Base-by-base conservation (phyloP, 2,888 invertebrate genomes). In the Anagyrus pseudococci region DNA sequence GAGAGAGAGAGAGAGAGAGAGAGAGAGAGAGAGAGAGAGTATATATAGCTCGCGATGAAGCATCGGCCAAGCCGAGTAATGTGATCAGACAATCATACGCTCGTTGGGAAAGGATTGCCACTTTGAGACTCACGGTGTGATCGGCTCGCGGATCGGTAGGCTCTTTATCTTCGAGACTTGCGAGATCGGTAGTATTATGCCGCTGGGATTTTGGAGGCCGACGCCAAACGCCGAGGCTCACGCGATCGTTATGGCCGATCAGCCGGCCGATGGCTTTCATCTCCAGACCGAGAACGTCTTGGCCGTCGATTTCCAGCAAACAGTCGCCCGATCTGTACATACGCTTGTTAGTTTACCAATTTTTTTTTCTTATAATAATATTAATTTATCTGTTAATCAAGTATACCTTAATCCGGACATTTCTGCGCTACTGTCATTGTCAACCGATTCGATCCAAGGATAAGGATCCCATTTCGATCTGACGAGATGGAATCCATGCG, bases 401-500 rank as follows among this genome's bases (percentile, higher is more conserved):
- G 56, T n/a, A 37, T 73, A 78, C 80, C 84, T 86, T 47, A 91
- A 77, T 1, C 90, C 91, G 0, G 88, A 86, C 0, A 75, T 64
- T 58, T 87, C 85, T 0, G 91, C 91, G 58, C 88, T 82, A 1
- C 89, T 87, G 6, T 83, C 85, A 0, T 77, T 73, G 20, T 87
- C 88, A 22, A 91, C 88, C 57, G 86, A 87, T 60, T 86, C 86
- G 15, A 90, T 88, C 91, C 92, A 92, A 22, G 92, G 91, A 80
- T 92, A 92, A 0, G 91, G 91, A 79, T 92, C 92, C 91, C 91
- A 92, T 64, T 90, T 86, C 6, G 89, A 89, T 69, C 90, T 85
- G 0, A 90, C 89, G 41, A 92, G 82, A 66, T 91, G 85, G 77
- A 92, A 91, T 0, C 92, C 92, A 44, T 88, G 86, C 2, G 86